Evolutionary conservation across 1,140 invertebrate genomes (phyloP), one percentile per base, ranked within the genome.

Genomic region (Plutomurus gul): DNA sequence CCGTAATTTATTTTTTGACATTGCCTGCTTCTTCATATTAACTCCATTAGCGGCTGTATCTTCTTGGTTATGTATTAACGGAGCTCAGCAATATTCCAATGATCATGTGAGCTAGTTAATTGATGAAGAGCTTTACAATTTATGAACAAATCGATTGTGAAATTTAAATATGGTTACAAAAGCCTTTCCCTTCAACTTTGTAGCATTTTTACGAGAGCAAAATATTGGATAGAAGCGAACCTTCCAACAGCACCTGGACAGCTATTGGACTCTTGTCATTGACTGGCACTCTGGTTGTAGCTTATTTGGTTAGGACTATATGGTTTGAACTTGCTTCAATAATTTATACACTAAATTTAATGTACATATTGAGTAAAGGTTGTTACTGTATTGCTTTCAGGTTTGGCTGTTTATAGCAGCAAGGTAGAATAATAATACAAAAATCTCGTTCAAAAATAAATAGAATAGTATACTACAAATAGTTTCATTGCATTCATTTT

Each of bases 11-110:
- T 79, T 85, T 30, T 87, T 86, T 75, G 87, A 88, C 76, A 27
- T 87, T 6, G 65, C 85, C 7, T 87, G 86, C 76, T 86, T 88
- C 75, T 51, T 86, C 27, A 51, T 88, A 13, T 80, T 88, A 13
- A 88, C 87, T 10, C 87, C 87, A 6, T 72, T 88, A 20, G 86
- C 87, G 8, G 75, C 78, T 0, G 60, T 86, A 20, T 85, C 86
- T 27, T 79, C 84, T 7, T 88, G 85, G 82, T 82, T 88, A 27
- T 88, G 87, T 76, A 56, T 86, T 4, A 77, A 82, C 8, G 87
- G 87, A 10, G 85, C 86, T 33, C 36, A 77, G 47, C 65, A 75
- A 6, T 81, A 80, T 18, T 39, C 37, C 1, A 6, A 40, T 40
- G 70, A 72, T 11, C 36, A 72, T 43, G 72, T 74, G 25, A 74